Base-by-base conservation (phyloP, 1,140 invertebrate genomes). In the Stegodyphus dumicola region DNA sequence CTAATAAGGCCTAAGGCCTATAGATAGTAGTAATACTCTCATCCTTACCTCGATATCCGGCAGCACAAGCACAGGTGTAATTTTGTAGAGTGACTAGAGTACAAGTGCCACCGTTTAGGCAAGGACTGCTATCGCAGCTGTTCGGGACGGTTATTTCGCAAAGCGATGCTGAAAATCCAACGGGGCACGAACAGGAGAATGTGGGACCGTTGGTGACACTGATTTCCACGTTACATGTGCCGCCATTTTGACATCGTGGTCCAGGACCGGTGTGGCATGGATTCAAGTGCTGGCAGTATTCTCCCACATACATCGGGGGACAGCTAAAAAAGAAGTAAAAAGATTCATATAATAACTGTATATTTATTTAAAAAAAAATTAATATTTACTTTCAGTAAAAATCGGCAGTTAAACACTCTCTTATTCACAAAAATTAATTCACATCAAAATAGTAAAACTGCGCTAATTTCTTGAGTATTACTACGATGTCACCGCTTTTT, bases 201-300 rank as follows among this genome's bases (percentile, higher is more conserved):
- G 93, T 85, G 7, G 87, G 87, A 15, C 81, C 87, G 73, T 52
- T 85, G 60, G 87, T 87, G 95, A 97, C 93, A 90, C 96, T 95
- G 15, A 96, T 92, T 88, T 93, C 92, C 89, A 98, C 96, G 17
- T 96, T 92, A 91, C 97, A 99, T 60, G 94, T 97, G 18, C 95
- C 97, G 6, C 96, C 96, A 91, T 98, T 96, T 76, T 94, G 92
- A 90, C 97, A 98, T 67, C 95, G 93, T 10, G 93, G 92, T 48
- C 93, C 93, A 0, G 93, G 93, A 6, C 94, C 95, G 71, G 95
- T 96, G 89, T 95, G 93, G 90, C 97, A 99, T 1, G 97, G 97
- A 91, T 98, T 98, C 85, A 93, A 92, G 90, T 97, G 94, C 89
- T 98, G 95, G 90, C 97, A 99, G 91, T 96, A 98, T 90, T 98